phyloP scores from a whole-genome alignment of 2,797 vertebrate species.

The Triplophysa yarkandensis region DNA sequence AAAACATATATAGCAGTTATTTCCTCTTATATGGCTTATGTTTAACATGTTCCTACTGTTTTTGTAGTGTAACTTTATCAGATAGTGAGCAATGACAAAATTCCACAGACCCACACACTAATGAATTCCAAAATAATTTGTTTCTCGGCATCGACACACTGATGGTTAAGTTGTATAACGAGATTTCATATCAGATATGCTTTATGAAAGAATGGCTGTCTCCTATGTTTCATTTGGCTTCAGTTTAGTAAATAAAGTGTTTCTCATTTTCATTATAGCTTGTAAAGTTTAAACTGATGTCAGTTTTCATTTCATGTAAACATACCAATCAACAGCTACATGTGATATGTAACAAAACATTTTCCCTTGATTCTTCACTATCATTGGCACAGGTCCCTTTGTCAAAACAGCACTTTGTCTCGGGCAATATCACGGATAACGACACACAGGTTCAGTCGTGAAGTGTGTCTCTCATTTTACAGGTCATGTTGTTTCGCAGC shows the following conservation, averaged over 20 bases:
- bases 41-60: no score
- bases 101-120: no score
- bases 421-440: not conserved
- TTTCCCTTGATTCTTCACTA: conserved; percentile 19
- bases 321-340: not conserved
- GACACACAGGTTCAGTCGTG: conserved; percentile 65
- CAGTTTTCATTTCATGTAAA: conserved; percentile 34
- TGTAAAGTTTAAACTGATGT: not conserved
- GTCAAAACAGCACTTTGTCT: not conserved
- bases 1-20: no score
- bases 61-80: no score
- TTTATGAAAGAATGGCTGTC: not conserved
- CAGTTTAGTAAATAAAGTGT: not conserved
- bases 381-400: conserved; percentile 1
- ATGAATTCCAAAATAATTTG: no score
- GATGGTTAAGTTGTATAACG: not conserved
- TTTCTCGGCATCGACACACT: no score
- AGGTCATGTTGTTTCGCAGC: conserved; percentile 82
- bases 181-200: not conserved
- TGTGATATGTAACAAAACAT: not conserved
- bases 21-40: no score
- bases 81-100: no score
- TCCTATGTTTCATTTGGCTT: conserved; percentile 7
- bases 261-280: not conserved
- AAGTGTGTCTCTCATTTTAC: conserved; percentile 82